These are phyloP conservation scores for Echinops telfairi DNA, from an alignment of 2,113 vertebrate species.

Conservation along the genomic window DNA sequence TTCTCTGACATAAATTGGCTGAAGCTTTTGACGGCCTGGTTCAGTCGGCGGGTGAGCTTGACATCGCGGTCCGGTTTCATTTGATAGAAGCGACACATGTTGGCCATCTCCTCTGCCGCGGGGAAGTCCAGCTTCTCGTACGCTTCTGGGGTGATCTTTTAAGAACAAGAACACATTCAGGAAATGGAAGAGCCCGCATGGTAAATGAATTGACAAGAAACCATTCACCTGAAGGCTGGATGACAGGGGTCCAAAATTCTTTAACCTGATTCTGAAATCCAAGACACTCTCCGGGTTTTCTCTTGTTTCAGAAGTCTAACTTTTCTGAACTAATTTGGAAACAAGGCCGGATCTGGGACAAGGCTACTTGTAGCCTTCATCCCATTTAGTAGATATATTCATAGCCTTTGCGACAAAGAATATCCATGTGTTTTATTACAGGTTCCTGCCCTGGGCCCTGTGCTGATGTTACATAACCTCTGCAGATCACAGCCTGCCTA, in stretches of 20 bases:
- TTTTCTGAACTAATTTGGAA: too few species aligned
- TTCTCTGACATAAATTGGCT: constrained; percentile 67
- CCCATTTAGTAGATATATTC: not conserved
- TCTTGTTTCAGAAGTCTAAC: too few species aligned
- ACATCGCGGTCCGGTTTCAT: constrained; percentile 52
- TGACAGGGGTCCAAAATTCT: not conserved
- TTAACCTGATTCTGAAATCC: not conserved
- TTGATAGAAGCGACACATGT: constrained; percentile 70
- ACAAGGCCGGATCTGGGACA: too few species aligned
- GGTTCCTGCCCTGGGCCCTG: not conserved
- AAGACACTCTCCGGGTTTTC: too few species aligned
- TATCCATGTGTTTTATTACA: not conserved
- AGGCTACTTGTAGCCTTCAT: not conserved
- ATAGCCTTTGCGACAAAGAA: not conserved
- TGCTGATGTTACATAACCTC: too few species aligned
- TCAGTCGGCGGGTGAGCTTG: constrained; percentile 58
- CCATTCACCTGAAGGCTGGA: not conserved
- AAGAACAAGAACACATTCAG: constrained; percentile 35
- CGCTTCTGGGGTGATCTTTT: constrained; percentile 63
- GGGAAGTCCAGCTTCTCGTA: constrained; percentile 66
- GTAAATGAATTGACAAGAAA: constrained; percentile 28
- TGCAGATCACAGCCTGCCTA: not conserved
- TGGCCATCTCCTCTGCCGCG: constrained; percentile 26
- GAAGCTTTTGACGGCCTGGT: constrained; percentile 68
- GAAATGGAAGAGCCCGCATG: not conserved